Evolutionary conservation across 2,113 vertebrate species (phyloP).

Genomic region (Cyanistes caeruleus): DNA sequence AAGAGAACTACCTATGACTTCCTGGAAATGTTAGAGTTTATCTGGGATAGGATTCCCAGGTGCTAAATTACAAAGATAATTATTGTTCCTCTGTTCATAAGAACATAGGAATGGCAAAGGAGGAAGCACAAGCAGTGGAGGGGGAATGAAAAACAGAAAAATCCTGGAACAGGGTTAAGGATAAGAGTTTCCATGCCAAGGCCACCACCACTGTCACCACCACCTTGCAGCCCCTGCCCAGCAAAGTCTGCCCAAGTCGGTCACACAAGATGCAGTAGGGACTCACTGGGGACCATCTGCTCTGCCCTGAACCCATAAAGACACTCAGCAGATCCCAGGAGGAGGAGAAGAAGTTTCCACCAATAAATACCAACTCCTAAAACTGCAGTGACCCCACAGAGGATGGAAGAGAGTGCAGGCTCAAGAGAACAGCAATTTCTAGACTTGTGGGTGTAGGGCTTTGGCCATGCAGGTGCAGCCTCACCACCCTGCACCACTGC

Average conservation of each 20-base stretch:
- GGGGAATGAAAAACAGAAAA: background rate
- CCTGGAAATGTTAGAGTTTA: slow-evolving; percentile 48
- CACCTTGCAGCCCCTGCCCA: background rate
- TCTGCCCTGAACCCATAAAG: background rate
- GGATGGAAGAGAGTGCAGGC: background rate
- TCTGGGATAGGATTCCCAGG: slow-evolving; percentile 3
- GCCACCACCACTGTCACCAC: background rate
- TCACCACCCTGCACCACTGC: background rate
- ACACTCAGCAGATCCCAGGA: background rate
- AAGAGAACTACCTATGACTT: slow-evolving; percentile 49
- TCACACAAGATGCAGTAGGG: no score
- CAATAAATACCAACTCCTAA: background rate
- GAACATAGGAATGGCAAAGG: background rate
- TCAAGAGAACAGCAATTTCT: background rate
- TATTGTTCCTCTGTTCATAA: background rate
- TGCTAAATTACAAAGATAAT: background rate
- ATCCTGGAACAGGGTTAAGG: background rate
- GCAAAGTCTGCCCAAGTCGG: background rate
- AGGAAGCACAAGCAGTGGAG: background rate
- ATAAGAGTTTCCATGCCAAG: background rate
- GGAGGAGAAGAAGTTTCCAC: rapidly evolving
- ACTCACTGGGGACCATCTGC: rapidly evolving
- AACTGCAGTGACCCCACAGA: background rate
- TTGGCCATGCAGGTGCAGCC: background rate
- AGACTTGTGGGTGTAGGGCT: background rate